Conservation (phyloP, 2,113 vertebrate genomes). For the Machaerirhynchus nigripectus region DNA sequence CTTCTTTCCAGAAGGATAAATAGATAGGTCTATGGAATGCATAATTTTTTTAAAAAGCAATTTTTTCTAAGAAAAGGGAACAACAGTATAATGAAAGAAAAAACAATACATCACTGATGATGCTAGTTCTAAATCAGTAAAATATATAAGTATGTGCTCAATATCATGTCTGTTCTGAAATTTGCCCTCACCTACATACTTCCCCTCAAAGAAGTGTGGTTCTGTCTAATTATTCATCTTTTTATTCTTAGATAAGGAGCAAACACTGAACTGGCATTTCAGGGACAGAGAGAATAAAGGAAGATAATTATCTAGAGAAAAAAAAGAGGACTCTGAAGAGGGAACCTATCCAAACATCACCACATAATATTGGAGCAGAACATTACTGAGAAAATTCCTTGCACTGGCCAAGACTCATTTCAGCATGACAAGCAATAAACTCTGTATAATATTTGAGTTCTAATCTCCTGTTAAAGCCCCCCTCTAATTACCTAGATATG, state of each 20-base stretch:
- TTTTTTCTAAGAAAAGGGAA: neutral
- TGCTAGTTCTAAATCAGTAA: neutral
- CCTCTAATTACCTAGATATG: constrained; percentile 12
- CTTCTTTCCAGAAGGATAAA: neutral
- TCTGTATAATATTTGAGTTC: neutral
- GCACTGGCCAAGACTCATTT: neutral
- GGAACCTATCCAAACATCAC: neutral
- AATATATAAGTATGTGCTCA: neutral
- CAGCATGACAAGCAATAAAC: neutral
- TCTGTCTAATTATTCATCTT: neutral
- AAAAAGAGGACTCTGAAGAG: neutral
- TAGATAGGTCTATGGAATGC: neutral
- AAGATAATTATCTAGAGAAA: neutral
- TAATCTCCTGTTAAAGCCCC: neutral
- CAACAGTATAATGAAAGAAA: neutral
- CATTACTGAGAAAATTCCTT: neutral
- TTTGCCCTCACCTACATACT: neutral
- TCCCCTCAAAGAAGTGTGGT: neutral
- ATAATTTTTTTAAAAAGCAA: neutral
- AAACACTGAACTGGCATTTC: neutral
- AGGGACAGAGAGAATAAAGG: neutral
- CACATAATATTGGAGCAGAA: neutral
- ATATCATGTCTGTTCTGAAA: neutral
- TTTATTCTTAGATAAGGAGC: neutral
- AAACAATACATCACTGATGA: neutral